Evolutionary conservation across 2,888 invertebrate genomes (phyloP), one percentile per base, ranked within the genome.

Genomic region (Patella pellucida): DNA sequence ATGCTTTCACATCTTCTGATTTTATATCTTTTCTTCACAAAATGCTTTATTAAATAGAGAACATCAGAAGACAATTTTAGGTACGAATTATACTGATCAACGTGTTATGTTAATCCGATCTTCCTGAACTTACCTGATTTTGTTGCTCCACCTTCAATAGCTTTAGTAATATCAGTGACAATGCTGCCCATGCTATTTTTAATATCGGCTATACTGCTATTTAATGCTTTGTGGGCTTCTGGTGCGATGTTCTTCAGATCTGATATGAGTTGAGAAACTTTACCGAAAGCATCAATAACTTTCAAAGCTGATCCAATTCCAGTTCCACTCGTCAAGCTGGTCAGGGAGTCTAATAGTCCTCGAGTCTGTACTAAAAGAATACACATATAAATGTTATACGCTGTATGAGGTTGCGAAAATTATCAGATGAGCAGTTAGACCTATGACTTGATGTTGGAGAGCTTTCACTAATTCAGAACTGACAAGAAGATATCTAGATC

Each of bases 181-280:
- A 62, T 62, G 23, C 14, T 62, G 23, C 62, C 62, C 62, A 62
- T 62, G 23, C 62, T 62, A 23, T 62, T 62, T 14, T 62, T 62
- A 62, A 62, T 62, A 19, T 62, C 62, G 23, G 11, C 23, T 23
- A 62, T 62, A 62, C 62, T 62, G 23, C 62, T 23, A 62, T 19
- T 23, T 62, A 62, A 23, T 12, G 62, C 62, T 62, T 62, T 62
- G 23, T 62, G 62, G 12, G 62, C 62, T 62, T 62, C 62, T 19
- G 62, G 62, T 23, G 62, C 62, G 62, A 62, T 62, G 14, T 62
- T 62, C 23, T 62, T 62, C 62, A 62, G 15, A 19, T 62, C 62
- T 12, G 19, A 23, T 19, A 62, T 62, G 2, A 62, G 23, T 19
- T 19, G 11, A 2, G 62, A 62, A 23, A 62, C 62, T 62, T 62